Percentiles rank a stretch among this genome's conserved stretches.
phyloP scores from a whole-genome alignment of 2,888 invertebrate genomes.

The Cryptocephalus moraei region DNA sequence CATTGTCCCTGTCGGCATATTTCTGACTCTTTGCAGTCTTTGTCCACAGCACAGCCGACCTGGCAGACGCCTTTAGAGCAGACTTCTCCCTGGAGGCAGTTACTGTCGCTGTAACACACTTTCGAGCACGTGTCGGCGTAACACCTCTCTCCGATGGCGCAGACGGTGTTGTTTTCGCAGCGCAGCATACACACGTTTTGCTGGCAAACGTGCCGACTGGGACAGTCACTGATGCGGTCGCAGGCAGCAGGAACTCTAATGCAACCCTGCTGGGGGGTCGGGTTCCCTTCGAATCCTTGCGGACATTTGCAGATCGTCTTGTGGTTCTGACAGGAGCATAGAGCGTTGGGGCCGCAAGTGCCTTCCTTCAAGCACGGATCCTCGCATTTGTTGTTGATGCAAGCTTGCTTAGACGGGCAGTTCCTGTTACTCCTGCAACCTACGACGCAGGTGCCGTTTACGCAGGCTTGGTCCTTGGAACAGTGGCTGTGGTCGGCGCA shows the following conservation, averaged over 20 bases:
- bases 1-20: constrained; percentile 66
- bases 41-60: constrained; percentile 71
- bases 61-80: constrained; percentile 72
- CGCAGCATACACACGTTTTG: constrained; percentile 68
- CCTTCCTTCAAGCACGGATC: constrained; percentile 70
- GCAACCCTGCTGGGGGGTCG: constrained; percentile 81
- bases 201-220: constrained; percentile 66
- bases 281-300: constrained; percentile 75
- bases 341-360: constrained; percentile 75
- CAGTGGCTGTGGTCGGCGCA: constrained; percentile 78
- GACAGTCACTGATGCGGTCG: constrained; percentile 59
- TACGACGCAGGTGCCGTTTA: constrained; percentile 65
- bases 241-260: constrained; percentile 70
- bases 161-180: constrained; percentile 60
- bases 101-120: constrained; percentile 81
- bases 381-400: constrained; percentile 73
- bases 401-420: constrained; percentile 66
- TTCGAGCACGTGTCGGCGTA: constrained; percentile 69
- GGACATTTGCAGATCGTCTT: constrained; percentile 72
- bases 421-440: constrained; percentile 80
- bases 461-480: constrained; percentile 67
- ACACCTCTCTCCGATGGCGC: constrained; percentile 80
- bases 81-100: constrained; percentile 82
- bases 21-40: constrained; percentile 71
- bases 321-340: constrained; percentile 67